Evolutionary conservation across 2,797 vertebrate genomes (phyloP).

Genomic region (Typhlichthys eigenmanni): DNA sequence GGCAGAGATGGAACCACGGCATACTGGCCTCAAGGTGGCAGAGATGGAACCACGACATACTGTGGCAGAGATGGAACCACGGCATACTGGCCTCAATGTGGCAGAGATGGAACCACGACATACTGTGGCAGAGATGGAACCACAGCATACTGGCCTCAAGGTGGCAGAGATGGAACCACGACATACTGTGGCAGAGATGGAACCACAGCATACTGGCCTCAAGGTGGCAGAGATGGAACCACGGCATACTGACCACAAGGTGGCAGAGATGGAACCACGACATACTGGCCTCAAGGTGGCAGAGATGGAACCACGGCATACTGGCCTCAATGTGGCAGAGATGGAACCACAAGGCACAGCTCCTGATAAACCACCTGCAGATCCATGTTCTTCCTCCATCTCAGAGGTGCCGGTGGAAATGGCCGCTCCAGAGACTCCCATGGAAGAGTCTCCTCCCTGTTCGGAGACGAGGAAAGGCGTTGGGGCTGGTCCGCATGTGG

Average conservation of each 20-base stretch:
- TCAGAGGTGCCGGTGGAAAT: background rate
- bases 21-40: background rate
- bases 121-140: background rate
- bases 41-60: slow-evolving; percentile 15
- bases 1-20: slow-evolving; percentile 14
- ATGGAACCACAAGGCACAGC: slow-evolving; percentile 8
- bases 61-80: background rate
- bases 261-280: slow-evolving; percentile 9
- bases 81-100: background rate
- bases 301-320: slow-evolving; percentile 7
- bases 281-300: background rate
- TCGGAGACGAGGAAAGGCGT: slow-evolving; percentile 5
- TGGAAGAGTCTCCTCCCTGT: background rate
- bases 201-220: slow-evolving; percentile 6
- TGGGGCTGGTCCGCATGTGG: background rate
- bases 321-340: background rate
- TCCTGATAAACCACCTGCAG: background rate
- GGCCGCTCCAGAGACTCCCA: too few relatives aligned
- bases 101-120: slow-evolving; percentile 17
- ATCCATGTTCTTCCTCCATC: background rate
- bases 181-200: background rate
- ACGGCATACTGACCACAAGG: slow-evolving; percentile 3
- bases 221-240: background rate
- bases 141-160: slow-evolving; percentile 6
- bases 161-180: slow-evolving; percentile 1